These are phyloP conservation scores for Caerostris darwini DNA, from an alignment of 1,140 invertebrate genomes.

Conservation along the genomic window DNA sequence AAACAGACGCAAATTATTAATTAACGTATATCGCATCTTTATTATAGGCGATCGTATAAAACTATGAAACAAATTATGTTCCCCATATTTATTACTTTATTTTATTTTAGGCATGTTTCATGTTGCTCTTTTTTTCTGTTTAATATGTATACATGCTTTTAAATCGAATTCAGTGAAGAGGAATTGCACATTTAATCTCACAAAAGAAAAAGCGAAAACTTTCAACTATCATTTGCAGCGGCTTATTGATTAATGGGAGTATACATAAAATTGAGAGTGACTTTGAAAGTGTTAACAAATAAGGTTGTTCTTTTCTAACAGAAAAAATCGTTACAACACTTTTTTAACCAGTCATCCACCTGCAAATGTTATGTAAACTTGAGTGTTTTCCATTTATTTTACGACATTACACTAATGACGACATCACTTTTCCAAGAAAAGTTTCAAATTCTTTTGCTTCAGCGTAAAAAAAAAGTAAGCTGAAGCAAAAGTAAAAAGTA, in stretches of 20 bases:
- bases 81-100: no score
- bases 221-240: not conserved
- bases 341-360: not conserved
- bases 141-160: no score
- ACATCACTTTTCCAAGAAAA: slow-evolving; percentile 7
- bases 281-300: not conserved
- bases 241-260: not conserved
- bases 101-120: no score
- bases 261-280: not conserved
- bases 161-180: no score
- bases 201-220: not conserved
- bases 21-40: no score
- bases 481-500: slow-evolving; percentile 5
- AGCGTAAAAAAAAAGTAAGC: not conserved
- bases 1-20: no score
- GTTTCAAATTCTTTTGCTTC: slow-evolving; percentile 12
- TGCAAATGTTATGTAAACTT: slow-evolving; percentile 18
- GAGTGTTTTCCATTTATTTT: slow-evolving; percentile 23
- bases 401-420: slow-evolving; percentile 33
- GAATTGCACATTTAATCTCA: no score
- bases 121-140: no score
- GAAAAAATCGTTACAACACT: not conserved
- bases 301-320: not conserved
- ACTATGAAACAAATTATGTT: no score
- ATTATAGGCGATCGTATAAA: no score